phyloP scores from a whole-genome alignment of 2,797 vertebrate species.

The Lepus oiostolus region DNA sequence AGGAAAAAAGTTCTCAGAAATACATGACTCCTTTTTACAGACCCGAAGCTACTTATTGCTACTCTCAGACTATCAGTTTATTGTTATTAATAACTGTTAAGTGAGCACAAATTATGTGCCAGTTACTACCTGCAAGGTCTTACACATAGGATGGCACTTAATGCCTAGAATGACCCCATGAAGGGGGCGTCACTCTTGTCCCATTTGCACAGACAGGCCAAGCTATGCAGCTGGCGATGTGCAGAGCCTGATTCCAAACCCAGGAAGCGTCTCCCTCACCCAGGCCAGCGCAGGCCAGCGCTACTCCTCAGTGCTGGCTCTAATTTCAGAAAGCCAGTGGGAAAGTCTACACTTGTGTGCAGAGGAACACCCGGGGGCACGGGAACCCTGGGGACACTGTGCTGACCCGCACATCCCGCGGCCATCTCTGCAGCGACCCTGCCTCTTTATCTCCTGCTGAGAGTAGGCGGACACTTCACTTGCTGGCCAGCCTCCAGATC shows the following conservation, averaged over 20 bases:
- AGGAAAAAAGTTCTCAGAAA: not conserved
- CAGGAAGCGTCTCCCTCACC: not conserved
- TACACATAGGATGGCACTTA: not conserved
- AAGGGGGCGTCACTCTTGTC: not conserved
- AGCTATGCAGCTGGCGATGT: not conserved
- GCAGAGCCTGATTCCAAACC: not conserved
- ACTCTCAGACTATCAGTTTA: not conserved
- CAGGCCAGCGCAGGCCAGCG: not conserved
- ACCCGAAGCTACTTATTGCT: not conserved
- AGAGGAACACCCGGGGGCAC: too few species aligned
- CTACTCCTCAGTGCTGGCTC: not conserved
- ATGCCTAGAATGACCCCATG: not conserved
- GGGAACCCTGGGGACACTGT: too few species aligned
- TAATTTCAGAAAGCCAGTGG: not conserved
- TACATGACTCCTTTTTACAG: conserved; percentile 7
- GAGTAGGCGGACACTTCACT: not conserved
- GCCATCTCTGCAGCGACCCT: too few species aligned
- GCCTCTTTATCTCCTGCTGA: too few species aligned
- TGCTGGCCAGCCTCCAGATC: not conserved
- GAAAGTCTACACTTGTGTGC: not conserved
- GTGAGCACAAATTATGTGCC: not conserved
- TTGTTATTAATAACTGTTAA: not conserved
- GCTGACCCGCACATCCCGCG: too few species aligned
- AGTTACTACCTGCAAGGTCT: not conserved
- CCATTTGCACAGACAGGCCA: not conserved